Conservation (phyloP, 2,797 vertebrate genomes). For the Enteromius thamalakanensis region DNA sequence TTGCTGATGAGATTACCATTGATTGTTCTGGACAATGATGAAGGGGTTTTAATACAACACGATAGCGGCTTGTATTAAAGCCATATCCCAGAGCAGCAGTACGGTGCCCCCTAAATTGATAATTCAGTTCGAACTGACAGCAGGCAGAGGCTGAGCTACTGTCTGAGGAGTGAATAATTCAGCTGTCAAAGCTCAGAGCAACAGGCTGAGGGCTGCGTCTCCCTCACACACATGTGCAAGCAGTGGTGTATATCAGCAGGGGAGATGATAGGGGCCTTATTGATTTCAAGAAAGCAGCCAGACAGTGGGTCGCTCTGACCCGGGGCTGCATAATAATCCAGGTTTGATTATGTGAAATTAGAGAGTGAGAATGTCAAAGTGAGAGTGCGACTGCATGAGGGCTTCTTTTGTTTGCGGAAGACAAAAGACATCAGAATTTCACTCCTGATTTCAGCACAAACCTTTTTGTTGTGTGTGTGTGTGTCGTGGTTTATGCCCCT, state of each 20-base stretch:
- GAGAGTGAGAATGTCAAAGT: constrained; percentile 26
- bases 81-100: constrained; percentile 33
- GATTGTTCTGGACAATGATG: constrained; percentile 41
- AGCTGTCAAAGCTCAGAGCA: constrained; percentile 70
- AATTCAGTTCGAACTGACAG: constrained; percentile 75
- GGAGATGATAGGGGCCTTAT: constrained; percentile 67
- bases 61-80: constrained; percentile 6
- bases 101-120: constrained; percentile 55
- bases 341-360: constrained; percentile 49
- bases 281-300: constrained; percentile 74
- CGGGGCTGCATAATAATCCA: constrained; percentile 66
- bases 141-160: constrained; percentile 73
- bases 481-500: constrained; percentile 23
- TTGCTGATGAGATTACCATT: constrained; percentile 7
- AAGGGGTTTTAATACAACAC: constrained; percentile 33
- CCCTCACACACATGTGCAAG: constrained; percentile 64
- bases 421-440: constrained; percentile 27
- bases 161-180: constrained; percentile 81
- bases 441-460: constrained; percentile 19
- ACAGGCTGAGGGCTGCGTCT: constrained; percentile 69
- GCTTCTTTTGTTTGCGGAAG: constrained; percentile 32
- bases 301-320: constrained; percentile 77
- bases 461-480: background rate
- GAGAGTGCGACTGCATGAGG: constrained; percentile 20
- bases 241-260: constrained; percentile 65